Evolutionary conservation across 2,888 invertebrate species (phyloP).

Genomic region (Platycheirus rosarum): DNA sequence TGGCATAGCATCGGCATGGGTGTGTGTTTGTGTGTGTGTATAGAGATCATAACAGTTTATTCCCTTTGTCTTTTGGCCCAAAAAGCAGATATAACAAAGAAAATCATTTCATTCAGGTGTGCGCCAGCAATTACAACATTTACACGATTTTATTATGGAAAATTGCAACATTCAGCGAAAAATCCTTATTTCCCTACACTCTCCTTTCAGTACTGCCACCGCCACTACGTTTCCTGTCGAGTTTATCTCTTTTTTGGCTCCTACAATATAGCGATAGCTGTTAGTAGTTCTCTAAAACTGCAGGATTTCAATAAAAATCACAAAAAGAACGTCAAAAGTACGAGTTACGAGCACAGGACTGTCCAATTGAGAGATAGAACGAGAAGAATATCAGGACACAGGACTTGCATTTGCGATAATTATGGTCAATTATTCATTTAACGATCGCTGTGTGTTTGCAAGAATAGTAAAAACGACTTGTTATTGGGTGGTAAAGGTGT

Average conservation of each 20-base stretch:
- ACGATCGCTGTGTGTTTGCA: slow-evolving; percentile 68
- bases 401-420: slow-evolving; percentile 57
- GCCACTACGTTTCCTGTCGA: background rate
- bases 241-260: background rate
- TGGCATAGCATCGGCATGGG: slow-evolving; percentile 1
- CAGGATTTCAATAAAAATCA: slow-evolving; percentile 62
- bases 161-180: slow-evolving; percentile 70
- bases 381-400: no score
- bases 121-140: slow-evolving; percentile 68
- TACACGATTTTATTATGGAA: slow-evolving; percentile 65
- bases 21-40: background rate
- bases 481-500: slow-evolving; percentile 72
- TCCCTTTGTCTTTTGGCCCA: slow-evolving; percentile 33
- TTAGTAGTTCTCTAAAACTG: slow-evolving; percentile 4
- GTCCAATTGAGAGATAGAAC: slow-evolving; percentile 35
- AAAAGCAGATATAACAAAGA: slow-evolving; percentile 54
- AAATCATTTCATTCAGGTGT: slow-evolving; percentile 68
- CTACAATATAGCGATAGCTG: background rate
- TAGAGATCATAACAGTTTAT: slow-evolving; percentile 17
- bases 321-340: slow-evolving; percentile 48
- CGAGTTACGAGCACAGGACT: slow-evolving; percentile 10
- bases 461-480: slow-evolving; percentile 57
- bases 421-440: slow-evolving; percentile 73
- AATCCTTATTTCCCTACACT: slow-evolving; percentile 26
- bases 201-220: background rate